These are phyloP conservation scores for Tribolium castaneum DNA, from an alignment of 1,140 invertebrate genomes.

Conservation along the genomic window DNA sequence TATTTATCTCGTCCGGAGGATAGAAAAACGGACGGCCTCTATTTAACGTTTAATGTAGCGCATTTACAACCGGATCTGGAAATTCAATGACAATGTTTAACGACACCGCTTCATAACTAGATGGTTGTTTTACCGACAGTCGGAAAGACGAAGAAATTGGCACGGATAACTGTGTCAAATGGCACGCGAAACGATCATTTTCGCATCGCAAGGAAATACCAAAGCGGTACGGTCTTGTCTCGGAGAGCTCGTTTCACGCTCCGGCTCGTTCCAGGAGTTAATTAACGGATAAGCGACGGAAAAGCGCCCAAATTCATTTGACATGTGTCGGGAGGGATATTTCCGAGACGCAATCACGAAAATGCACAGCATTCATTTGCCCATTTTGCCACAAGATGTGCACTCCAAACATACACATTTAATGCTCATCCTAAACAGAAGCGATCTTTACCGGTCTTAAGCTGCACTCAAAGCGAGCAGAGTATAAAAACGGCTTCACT, in stretches of 20 bases:
- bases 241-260: not conserved
- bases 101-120: not conserved
- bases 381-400: not conserved
- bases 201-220: not conserved
- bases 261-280: not conserved
- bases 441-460: too few relatives aligned
- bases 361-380: not conserved
- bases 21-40: conserved; percentile 14
- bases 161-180: conserved; percentile 33
- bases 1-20: conserved; percentile 22
- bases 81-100: conserved; percentile 22
- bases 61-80: conserved; percentile 19
- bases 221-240: not conserved
- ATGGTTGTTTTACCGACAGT: too few relatives aligned
- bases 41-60: conserved; percentile 14
- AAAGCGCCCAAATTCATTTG: not conserved
- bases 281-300: not conserved
- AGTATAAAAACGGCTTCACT: too few relatives aligned
- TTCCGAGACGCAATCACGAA: not conserved
- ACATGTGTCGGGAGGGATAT: not conserved
- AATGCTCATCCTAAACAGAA: too few relatives aligned
- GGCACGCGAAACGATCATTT: conserved; percentile 16
- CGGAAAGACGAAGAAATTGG: conserved; percentile 13
- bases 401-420: too few relatives aligned
- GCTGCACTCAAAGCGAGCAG: too few relatives aligned